A percentile compares a stretch with the other conserved stretches of the same genome.
phyloP scores from a whole-genome alignment of 1,140 invertebrate genomes.

The Dolichoris vasculosae region DNA sequence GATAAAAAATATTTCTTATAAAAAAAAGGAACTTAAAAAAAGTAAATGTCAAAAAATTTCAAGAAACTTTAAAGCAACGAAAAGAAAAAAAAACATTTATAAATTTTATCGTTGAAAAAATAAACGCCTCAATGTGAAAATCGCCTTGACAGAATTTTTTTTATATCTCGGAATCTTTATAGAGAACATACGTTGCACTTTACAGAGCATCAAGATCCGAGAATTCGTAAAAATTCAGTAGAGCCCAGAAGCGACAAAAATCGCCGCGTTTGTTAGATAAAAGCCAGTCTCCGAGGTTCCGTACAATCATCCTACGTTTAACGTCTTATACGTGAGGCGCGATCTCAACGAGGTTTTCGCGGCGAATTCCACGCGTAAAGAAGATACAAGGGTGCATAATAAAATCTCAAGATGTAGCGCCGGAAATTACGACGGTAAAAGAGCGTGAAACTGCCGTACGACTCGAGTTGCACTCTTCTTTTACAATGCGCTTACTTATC shows the following conservation, averaged over 20 bases:
- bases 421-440: background rate
- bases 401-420: background rate
- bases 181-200: background rate
- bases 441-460: background rate
- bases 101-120: background rate
- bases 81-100: background rate
- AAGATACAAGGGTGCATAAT: slow-evolving; percentile 17
- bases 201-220: slow-evolving; percentile 10
- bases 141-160: slow-evolving; percentile 27
- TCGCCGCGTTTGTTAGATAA: background rate
- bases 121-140: slow-evolving; percentile 19
- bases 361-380: slow-evolving; percentile 37
- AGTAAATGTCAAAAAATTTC: background rate
- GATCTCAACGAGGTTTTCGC: slow-evolving; percentile 36
- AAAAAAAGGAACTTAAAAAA: no score
- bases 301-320: background rate
- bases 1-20: no score
- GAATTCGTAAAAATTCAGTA: slow-evolving; percentile 28
- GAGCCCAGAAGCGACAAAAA: slow-evolving; percentile 20
- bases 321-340: slow-evolving; percentile 46
- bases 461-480: background rate
- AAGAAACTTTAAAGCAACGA: background rate
- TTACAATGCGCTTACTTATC: background rate
- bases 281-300: background rate
- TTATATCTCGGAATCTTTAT: slow-evolving; percentile 43